Conservation (phyloP, 2,797 vertebrate species). For the Poecile montanus region DNA sequence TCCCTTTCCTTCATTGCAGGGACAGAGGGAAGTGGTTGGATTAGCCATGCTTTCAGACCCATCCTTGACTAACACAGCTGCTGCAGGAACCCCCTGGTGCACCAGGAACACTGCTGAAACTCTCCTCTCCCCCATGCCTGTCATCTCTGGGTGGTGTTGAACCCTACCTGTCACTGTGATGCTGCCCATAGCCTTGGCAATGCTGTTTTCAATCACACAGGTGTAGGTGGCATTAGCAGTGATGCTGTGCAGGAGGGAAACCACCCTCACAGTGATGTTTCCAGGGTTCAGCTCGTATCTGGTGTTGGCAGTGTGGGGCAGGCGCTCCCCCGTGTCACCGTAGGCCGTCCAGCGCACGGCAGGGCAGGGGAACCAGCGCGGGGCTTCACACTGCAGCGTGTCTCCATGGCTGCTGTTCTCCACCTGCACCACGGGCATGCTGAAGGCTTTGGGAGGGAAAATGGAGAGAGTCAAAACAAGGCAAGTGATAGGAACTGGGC, state of each 20-base stretch:
- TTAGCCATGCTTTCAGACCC: not conserved
- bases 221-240: constrained; percentile 73
- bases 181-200: constrained; percentile 77
- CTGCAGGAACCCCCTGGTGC: not conserved
- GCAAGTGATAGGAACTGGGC: not conserved
- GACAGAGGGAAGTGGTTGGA: not conserved
- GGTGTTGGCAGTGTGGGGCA: constrained; percentile 43
- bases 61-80: not conserved
- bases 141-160: not conserved
- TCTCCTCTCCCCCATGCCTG: not conserved
- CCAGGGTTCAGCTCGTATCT: constrained; percentile 61
- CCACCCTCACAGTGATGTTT: constrained; percentile 74
- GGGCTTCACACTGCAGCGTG: constrained; percentile 73
- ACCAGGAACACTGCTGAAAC: not conserved
- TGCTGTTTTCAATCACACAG: constrained; percentile 79
- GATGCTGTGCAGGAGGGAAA: constrained; percentile 70
- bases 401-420: constrained; percentile 47
- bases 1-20: not conserved
- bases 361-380: constrained; percentile 81
- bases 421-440: constrained; percentile 50
- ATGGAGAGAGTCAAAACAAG: not conserved
- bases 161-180: constrained; percentile 81
- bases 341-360: constrained; percentile 73
- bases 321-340: constrained; percentile 13
- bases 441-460: constrained; percentile 76